Evolutionary conservation across 2,113 vertebrate species (phyloP).

Genomic region (Protomyctophum bolini): DNA sequence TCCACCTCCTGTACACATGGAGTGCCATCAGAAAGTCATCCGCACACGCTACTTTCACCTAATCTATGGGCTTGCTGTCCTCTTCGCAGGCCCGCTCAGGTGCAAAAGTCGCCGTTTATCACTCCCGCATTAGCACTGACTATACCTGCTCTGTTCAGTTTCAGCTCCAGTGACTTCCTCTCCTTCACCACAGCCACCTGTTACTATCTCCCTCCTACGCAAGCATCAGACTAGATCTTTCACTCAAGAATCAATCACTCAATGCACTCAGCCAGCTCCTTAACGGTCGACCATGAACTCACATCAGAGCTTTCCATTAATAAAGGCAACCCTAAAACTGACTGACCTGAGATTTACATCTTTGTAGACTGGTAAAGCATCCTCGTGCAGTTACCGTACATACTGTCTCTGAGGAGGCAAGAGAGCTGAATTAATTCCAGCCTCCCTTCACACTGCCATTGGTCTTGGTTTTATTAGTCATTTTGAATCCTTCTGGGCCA

Average conservation of each 20-base stretch:
- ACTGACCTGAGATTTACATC: background rate
- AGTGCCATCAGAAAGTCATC: background rate
- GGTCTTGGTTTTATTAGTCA: constrained; percentile 5
- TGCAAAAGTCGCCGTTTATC: background rate
- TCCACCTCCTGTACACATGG: background rate
- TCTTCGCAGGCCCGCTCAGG: background rate
- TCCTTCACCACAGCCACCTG: background rate
- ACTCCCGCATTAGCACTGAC: background rate
- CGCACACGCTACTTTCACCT: background rate
- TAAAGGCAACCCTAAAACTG: constrained; percentile 7
- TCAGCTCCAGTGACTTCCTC: background rate
- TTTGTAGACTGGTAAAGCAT: background rate
- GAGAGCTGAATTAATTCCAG: constrained; percentile 10
- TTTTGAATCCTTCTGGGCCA: background rate
- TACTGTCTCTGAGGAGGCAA: constrained; percentile 6
- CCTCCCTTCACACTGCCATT: background rate
- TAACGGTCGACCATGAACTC: background rate
- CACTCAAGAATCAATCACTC: background rate
- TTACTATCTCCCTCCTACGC: background rate
- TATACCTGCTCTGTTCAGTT: background rate
- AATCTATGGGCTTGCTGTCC: background rate
- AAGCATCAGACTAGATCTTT: background rate
- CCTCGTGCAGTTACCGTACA: background rate
- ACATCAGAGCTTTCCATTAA: background rate
- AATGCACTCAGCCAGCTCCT: background rate